phyloP scores from a whole-genome alignment of 1,140 invertebrate genomes.

The Drosophila neocordata region DNA sequence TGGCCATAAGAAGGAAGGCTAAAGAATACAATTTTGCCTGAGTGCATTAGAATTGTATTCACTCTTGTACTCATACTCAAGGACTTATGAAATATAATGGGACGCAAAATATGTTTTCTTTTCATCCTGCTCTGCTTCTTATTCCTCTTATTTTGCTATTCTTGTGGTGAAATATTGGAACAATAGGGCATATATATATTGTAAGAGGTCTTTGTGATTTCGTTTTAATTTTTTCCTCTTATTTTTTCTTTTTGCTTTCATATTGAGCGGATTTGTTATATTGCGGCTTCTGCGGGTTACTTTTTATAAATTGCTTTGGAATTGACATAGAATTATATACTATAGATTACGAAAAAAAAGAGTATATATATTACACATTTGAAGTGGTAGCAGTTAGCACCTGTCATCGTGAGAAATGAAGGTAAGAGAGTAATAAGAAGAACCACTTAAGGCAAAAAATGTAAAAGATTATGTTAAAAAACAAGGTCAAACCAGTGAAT shows the following conservation, averaged over 20 bases:
- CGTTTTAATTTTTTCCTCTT: neutral
- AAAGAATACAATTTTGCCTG: slow-evolving; percentile 42
- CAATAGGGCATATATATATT: slow-evolving; percentile 43
- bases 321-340: slow-evolving; percentile 50
- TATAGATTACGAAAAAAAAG: too few relatives aligned
- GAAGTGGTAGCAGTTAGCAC: slow-evolving; percentile 27
- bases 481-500: neutral
- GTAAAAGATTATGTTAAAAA: neutral
- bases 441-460: neutral
- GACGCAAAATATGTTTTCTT: slow-evolving; percentile 46
- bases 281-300: slow-evolving; percentile 50
- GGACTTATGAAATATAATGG: slow-evolving; percentile 78
- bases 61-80: slow-evolving; percentile 47
- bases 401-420: slow-evolving; percentile 29
- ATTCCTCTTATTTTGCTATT: slow-evolving; percentile 32
- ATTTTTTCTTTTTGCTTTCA: slow-evolving; percentile 22
- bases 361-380: slow-evolving; percentile 2
- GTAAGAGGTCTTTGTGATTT: slow-evolving; percentile 20
- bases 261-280: slow-evolving; percentile 39
- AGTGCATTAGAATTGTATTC: slow-evolving; percentile 72
- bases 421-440: too few relatives aligned
- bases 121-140: slow-evolving; percentile 48
- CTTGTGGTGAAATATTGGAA: slow-evolving; percentile 21
- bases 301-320: slow-evolving; percentile 45
- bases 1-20: neutral